Conservation (phyloP, 2,888 invertebrate species). For the Unio pictorum region DNA sequence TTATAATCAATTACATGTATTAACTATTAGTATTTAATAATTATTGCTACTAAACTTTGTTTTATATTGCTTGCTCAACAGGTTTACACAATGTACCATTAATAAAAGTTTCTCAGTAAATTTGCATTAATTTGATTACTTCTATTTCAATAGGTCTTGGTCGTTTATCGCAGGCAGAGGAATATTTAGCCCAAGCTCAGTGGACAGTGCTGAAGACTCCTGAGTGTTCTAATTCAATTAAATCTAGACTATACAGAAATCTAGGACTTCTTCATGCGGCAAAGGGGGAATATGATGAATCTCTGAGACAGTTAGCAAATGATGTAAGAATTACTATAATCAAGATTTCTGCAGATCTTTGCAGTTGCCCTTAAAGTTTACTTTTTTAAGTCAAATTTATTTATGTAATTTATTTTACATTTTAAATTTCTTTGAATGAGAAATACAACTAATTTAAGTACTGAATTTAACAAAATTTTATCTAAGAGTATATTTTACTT, state of each 20-base stretch:
- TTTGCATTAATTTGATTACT: slow-evolving; percentile 1
- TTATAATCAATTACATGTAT: too few relatives aligned
- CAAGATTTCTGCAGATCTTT: too few relatives aligned
- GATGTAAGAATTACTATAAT: slow-evolving; percentile 60
- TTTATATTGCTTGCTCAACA: too few relatives aligned
- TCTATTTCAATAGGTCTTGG: slow-evolving; percentile 61
- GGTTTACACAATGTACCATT: background rate
- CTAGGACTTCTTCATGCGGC: slow-evolving; percentile 70
- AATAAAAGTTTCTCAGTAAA: background rate
- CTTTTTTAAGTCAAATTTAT: too few relatives aligned
- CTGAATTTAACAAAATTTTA: too few relatives aligned
- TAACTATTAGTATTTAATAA: too few relatives aligned
- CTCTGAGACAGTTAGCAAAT: slow-evolving; percentile 68
- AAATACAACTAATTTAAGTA: too few relatives aligned
- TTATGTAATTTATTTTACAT: too few relatives aligned
- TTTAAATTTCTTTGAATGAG: too few relatives aligned
- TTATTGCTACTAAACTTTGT: too few relatives aligned
- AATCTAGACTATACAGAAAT: slow-evolving; percentile 70
- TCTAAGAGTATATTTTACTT: too few relatives aligned
- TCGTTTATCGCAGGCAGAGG: slow-evolving; percentile 69
- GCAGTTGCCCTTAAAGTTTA: too few relatives aligned
- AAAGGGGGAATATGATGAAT: slow-evolving; percentile 70
- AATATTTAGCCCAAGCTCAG: slow-evolving; percentile 71
- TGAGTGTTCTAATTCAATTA: slow-evolving; percentile 69
- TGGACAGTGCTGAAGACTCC: slow-evolving; percentile 71